Evolutionary conservation across 1,140 invertebrate species (phyloP).

Genomic region (Kradibia gibbosae): DNA sequence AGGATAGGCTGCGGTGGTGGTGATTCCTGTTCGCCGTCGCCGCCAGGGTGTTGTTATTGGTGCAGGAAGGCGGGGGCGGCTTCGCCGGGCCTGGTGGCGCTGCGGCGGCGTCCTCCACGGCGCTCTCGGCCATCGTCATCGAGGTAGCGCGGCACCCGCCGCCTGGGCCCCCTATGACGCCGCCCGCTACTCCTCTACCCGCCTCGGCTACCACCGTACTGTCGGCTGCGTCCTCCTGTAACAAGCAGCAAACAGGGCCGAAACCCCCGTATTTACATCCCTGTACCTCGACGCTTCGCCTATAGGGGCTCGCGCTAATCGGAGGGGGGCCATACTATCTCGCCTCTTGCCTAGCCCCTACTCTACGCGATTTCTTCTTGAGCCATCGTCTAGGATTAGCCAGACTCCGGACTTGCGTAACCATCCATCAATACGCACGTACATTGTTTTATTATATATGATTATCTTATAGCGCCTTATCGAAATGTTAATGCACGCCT

Average conservation of each 20-base stretch:
- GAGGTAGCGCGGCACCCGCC: constrained; percentile 75
- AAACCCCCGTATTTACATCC: no score
- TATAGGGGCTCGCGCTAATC: no score
- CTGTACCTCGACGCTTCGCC: no score
- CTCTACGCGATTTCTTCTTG: no score
- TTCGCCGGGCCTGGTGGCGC: constrained; percentile 72
- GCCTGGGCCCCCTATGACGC: constrained; percentile 73
- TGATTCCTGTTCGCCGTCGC: constrained; percentile 78
- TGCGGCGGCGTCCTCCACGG: constrained; percentile 74
- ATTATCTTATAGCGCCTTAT: no score
- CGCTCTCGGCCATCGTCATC: constrained; percentile 81
- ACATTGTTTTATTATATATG: no score
- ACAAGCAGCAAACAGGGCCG: constrained; percentile 44
- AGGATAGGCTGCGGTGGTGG: constrained; percentile 36
- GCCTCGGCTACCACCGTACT: constrained; percentile 71
- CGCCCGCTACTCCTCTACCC: constrained; percentile 70
- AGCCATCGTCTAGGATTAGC: no score
- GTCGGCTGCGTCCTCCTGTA: constrained; percentile 67
- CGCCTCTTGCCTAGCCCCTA: no score
- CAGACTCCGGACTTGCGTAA: no score
- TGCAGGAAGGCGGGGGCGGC: constrained; percentile 69
- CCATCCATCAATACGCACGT: no score
- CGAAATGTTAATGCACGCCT: no score
- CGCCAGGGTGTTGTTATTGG: constrained; percentile 75
- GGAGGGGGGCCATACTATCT: no score